A percentile compares a stretch with the other conserved stretches of the same genome.
Evolutionary conservation across 37 sponge, comb jelly and placozoan species (phyloP).

Genomic region (Oscarella lobularis): DNA sequence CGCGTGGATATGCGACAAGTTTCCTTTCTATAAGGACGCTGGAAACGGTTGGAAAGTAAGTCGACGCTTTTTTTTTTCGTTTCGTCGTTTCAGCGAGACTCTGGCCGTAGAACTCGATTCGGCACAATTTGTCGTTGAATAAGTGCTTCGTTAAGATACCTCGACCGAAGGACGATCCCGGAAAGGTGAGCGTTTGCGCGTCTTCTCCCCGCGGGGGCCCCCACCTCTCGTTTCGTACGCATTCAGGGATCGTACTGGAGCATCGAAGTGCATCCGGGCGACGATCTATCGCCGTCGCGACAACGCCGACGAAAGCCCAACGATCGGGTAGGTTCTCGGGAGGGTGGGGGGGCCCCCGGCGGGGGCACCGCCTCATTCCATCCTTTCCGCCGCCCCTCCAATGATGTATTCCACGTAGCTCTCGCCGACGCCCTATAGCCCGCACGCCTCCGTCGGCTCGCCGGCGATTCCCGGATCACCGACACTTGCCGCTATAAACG

Average conservation of each 20-base stretch:
- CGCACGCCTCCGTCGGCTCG: background rate
- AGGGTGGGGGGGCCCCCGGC: background rate
- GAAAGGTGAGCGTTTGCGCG: slow-evolving; percentile 75
- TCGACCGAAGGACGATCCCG: slow-evolving; percentile 72
- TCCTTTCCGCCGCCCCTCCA: no score
- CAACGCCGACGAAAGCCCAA: background rate
- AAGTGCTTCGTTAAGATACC: slow-evolving; percentile 82
- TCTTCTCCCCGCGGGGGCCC: background rate
- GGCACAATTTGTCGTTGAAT: slow-evolving; percentile 84
- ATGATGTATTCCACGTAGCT: background rate
- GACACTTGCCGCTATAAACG: background rate
- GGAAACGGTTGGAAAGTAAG: slow-evolving; percentile 90
- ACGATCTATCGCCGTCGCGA: background rate
- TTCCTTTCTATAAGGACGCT: slow-evolving; percentile 85
- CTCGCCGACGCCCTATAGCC: background rate
- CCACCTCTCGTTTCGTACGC: background rate
- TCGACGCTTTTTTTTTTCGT: background rate
- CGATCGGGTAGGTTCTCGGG: background rate
- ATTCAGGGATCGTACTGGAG: slow-evolving; percentile 80
- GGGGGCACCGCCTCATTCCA: no score
- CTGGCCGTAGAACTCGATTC: slow-evolving; percentile 59
- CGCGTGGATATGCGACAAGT: slow-evolving; percentile 80
- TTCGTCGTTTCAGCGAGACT: background rate
- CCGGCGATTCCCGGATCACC: background rate
- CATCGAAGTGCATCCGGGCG: slow-evolving; percentile 28